These are phyloP conservation scores for Tholera decimalis DNA, from an alignment of 2,888 invertebrate genomes.

Conservation along the genomic window DNA sequence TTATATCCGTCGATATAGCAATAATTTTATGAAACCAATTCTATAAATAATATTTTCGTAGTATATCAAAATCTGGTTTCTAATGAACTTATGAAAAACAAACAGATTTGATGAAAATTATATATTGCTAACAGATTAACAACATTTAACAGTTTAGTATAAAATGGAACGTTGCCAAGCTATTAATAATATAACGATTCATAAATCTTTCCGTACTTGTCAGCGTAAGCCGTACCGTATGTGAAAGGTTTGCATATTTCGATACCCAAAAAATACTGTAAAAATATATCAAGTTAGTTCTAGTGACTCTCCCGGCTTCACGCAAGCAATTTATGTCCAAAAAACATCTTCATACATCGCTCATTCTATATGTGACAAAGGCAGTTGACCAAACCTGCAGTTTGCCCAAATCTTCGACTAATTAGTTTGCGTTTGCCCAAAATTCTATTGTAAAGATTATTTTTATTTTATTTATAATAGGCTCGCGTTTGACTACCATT, in stretches of 20 bases:
- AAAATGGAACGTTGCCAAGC: constrained; percentile 46
- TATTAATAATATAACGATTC: constrained; percentile 15
- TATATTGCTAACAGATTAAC: constrained; percentile 17
- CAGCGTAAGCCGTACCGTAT: neutral
- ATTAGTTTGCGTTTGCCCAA: too few species aligned
- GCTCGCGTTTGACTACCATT: too few species aligned
- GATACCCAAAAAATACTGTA: too few species aligned
- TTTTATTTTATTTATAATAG: too few species aligned
- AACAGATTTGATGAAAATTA: constrained; percentile 18
- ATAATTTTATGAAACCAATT: neutral
- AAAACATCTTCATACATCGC: too few species aligned
- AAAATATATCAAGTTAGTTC: too few species aligned
- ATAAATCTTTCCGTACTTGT: constrained; percentile 1
- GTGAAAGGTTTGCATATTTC: neutral
- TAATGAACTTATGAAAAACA: constrained; percentile 19
- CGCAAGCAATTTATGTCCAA: too few species aligned
- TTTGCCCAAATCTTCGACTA: neutral
- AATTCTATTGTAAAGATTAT: too few species aligned
- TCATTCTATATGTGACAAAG: too few species aligned
- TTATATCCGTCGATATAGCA: too few species aligned
- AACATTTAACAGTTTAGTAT: neutral
- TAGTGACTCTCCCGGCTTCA: too few species aligned
- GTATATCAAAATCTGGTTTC: constrained; percentile 10
- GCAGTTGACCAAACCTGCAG: neutral
- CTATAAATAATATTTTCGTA: constrained; percentile 1